phyloP scores from a whole-genome alignment of 2,797 vertebrate genomes.

The Phoxinus dragarum region DNA sequence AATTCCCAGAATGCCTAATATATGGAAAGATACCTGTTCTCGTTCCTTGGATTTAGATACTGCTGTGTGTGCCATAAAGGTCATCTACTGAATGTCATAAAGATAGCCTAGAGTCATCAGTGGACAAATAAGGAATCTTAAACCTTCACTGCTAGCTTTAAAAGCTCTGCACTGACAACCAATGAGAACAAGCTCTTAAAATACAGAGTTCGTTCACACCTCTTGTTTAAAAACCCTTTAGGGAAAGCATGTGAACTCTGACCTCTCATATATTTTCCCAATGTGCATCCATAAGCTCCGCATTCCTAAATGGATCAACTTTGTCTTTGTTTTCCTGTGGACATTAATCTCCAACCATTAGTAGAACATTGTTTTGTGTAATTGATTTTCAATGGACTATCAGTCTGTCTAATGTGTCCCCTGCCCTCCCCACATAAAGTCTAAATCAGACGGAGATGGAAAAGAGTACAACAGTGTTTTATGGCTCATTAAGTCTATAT shows the following conservation, averaged over 20 bases:
- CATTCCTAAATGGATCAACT: conserved; percentile 27
- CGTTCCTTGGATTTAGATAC: conserved; percentile 42
- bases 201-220: conserved; percentile 13
- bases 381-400: conserved; percentile 55
- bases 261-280: conserved; percentile 4
- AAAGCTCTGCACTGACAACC: not conserved
- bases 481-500: conserved; percentile 53
- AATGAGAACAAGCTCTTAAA: conserved; percentile 34
- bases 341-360: conserved; percentile 41
- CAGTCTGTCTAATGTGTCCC: conserved; percentile 53
- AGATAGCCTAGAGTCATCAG: conserved; percentile 34
- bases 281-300: not conserved
- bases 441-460: conserved; percentile 40
- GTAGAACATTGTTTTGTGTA: conserved; percentile 45
- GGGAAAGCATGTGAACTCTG: conserved; percentile 20
- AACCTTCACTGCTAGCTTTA: conserved; percentile 12
- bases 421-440: conserved; percentile 29
- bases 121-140: conserved; percentile 43
- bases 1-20: conserved; percentile 53
- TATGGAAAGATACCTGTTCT: conserved; percentile 32
- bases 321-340: conserved; percentile 30
- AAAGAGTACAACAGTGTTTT: conserved; percentile 41
- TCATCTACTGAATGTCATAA: conserved; percentile 24
- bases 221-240: conserved; percentile 5
- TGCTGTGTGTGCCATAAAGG: conserved; percentile 8